phyloP scores from a whole-genome alignment of 2,797 vertebrate genomes.

The Gymnodraco acuticeps region DNA sequence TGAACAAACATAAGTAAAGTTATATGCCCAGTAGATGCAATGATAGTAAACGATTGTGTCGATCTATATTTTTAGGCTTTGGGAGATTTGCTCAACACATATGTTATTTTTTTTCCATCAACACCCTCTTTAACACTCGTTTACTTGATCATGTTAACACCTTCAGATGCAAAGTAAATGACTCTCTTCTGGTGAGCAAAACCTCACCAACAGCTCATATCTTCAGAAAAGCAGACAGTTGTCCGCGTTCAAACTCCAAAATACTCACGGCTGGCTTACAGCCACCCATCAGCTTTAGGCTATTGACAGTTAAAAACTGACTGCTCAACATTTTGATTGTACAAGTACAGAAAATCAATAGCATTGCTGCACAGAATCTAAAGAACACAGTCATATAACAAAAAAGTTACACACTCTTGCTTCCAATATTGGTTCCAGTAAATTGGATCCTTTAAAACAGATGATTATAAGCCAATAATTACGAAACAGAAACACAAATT shows the following conservation, averaged over 20 bases:
- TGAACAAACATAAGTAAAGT: conserved; percentile 20
- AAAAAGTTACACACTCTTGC: neutral
- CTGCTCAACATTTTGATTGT: neutral
- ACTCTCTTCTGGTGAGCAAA: conserved; percentile 28
- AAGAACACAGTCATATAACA: neutral
- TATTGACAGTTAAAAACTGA: neutral
- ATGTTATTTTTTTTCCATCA: conserved; percentile 43
- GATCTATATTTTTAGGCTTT: neutral
- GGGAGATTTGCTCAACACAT: conserved; percentile 31
- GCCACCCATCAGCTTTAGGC: neutral
- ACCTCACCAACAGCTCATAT: conserved; percentile 2
- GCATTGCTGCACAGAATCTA: neutral
- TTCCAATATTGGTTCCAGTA: too few species aligned
- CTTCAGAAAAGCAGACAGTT: conserved; percentile 1
- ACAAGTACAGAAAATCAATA: neutral
- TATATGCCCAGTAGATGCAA: conserved; percentile 7
- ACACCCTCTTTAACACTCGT: conserved; percentile 52
- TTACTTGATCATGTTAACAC: conserved; percentile 55
- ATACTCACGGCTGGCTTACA: conserved; percentile 8
- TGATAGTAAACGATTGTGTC: conserved; percentile 7
- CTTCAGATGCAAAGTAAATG: conserved; percentile 50
- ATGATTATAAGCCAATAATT: neutral
- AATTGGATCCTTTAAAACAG: neutral
- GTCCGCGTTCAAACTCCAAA: conserved; percentile 7
- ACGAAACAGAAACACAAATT: neutral